Evolutionary conservation across 2,797 vertebrate genomes (phyloP).

Genomic region (Falco naumanni): DNA sequence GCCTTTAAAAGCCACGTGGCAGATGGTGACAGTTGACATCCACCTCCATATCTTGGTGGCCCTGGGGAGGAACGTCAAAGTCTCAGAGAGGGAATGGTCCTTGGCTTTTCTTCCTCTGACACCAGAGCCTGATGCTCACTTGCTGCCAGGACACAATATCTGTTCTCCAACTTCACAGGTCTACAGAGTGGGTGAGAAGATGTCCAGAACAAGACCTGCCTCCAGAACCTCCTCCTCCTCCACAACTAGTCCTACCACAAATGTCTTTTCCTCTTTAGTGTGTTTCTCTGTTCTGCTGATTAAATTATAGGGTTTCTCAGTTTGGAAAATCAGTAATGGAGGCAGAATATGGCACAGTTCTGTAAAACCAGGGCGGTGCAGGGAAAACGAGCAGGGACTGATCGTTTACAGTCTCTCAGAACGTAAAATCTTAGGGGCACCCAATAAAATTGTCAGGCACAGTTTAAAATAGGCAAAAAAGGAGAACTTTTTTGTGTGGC

Average conservation of each 20-base stretch:
- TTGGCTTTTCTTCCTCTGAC: not conserved
- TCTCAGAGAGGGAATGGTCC: not conserved
- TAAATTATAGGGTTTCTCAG: not conserved
- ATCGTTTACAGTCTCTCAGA: not conserved
- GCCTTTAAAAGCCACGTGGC: not conserved
- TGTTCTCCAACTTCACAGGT: not conserved
- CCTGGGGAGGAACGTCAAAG: not conserved
- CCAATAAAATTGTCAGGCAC: not conserved
- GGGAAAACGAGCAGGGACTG: not conserved
- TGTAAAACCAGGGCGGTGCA: not conserved
- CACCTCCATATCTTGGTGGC: not conserved
- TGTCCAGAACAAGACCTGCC: not conserved
- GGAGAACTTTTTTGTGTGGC: not conserved
- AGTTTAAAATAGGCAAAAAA: not conserved
- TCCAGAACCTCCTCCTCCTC: not conserved
- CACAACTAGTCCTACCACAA: not conserved
- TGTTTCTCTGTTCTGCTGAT: not conserved
- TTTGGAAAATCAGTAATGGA: not conserved
- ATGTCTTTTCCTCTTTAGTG: not conserved
- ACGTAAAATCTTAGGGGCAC: not conserved
- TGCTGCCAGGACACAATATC: not conserved
- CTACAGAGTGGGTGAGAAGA: not conserved
- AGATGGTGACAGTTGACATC: not conserved
- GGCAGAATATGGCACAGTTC: not conserved
- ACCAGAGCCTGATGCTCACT: not conserved